phyloP scores from a whole-genome alignment of 2,888 invertebrate genomes.

The Heliconius hortense region DNA sequence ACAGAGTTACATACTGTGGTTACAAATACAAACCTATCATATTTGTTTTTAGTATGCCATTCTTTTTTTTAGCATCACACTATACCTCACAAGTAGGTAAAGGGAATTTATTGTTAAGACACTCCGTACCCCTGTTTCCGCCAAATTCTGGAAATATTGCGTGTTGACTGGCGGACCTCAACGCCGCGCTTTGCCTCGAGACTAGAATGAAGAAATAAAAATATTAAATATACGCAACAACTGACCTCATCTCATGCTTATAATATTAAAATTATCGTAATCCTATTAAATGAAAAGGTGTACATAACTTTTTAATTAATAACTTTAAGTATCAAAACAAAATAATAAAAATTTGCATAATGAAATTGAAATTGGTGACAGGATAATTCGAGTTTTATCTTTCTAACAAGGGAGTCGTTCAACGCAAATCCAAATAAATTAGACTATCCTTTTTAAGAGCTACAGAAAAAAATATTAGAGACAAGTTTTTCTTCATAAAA shows the following conservation, averaged over 20 bases:
- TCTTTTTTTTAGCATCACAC: no score
- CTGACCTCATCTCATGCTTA: not conserved
- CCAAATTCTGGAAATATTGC: no score
- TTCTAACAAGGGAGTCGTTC: conserved; percentile 20
- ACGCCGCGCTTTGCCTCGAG: no score
- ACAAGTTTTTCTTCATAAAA: conserved; percentile 16
- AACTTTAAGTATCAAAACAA: conserved; percentile 7
- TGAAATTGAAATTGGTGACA: conserved; percentile 13
- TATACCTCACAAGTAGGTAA: no score
- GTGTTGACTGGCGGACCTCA: no score
- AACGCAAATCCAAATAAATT: conserved; percentile 27
- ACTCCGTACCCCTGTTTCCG: no score
- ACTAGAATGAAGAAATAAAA: no score
- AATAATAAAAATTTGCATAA: conserved; percentile 23
- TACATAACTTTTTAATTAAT: conserved; percentile 11
- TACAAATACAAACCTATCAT: no score
- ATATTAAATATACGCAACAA: no score
- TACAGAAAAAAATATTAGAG: not conserved
- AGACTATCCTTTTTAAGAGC: conserved; percentile 19
- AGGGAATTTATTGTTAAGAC: no score
- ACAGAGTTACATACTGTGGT: not conserved
- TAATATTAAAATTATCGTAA: not conserved
- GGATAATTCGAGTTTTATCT: conserved; percentile 14
- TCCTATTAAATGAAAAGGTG: not conserved
- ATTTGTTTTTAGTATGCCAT: no score